These are phyloP conservation scores for Poeciliopsis turneri DNA, from an alignment of 2,797 vertebrate genomes.

Conservation along the genomic window DNA sequence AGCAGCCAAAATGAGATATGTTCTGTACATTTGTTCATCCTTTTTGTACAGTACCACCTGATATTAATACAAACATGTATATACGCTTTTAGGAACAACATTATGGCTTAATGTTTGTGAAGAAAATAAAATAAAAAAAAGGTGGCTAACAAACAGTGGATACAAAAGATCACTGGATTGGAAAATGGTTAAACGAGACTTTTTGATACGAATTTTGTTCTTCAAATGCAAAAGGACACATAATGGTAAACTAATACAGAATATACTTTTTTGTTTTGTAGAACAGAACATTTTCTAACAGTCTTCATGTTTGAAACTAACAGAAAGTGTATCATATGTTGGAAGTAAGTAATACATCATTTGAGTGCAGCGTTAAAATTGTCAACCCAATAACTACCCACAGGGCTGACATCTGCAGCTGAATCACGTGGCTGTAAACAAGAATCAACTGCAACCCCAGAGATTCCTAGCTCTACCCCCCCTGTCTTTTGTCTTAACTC, in stretches of 20 bases:
- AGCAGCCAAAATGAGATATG: slow-evolving; percentile 87
- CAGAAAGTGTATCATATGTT: slow-evolving; percentile 59
- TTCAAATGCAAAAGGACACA: slow-evolving; percentile 83
- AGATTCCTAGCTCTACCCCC: slow-evolving; percentile 68
- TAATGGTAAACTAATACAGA: slow-evolving; percentile 74
- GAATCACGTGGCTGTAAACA: slow-evolving; percentile 88
- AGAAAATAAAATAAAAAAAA: slow-evolving; percentile 63
- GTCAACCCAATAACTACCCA: slow-evolving; percentile 79
- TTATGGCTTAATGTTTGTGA: slow-evolving; percentile 77
- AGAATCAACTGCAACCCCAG: slow-evolving; percentile 80
- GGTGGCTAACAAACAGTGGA: slow-evolving; percentile 40
- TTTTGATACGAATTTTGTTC: slow-evolving; percentile 74
- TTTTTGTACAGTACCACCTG: slow-evolving; percentile 80
- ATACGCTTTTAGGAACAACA: slow-evolving; percentile 61
- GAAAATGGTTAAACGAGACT: slow-evolving; percentile 65
- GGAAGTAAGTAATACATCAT: slow-evolving; percentile 72
- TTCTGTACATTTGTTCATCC: slow-evolving; percentile 81
- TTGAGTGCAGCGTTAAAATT: slow-evolving; percentile 79
- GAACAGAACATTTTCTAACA: slow-evolving; percentile 68
- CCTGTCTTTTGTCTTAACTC: slow-evolving; percentile 45
- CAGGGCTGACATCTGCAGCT: slow-evolving; percentile 84
- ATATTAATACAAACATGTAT: slow-evolving; percentile 76
- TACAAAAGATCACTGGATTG: slow-evolving; percentile 59
- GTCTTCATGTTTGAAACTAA: slow-evolving; percentile 74
- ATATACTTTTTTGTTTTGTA: slow-evolving; percentile 55